These are phyloP conservation scores for Paguma larvata DNA, from an alignment of 2,797 vertebrate genomes.

Conservation along the genomic window DNA sequence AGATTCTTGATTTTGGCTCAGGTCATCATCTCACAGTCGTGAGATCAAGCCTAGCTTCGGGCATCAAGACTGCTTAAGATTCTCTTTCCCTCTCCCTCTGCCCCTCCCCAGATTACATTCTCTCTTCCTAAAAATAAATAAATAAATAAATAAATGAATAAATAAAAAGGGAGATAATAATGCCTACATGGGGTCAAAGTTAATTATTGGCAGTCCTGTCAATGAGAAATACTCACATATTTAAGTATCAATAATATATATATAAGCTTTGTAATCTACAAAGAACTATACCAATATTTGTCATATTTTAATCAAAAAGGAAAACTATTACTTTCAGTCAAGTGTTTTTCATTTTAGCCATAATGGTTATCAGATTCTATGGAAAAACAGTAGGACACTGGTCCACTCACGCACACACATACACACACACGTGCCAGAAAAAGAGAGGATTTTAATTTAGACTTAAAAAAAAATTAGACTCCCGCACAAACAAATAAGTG, in stretches of 20 bases:
- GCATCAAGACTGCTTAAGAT: too few relatives aligned
- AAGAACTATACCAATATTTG: background rate
- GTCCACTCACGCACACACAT: background rate
- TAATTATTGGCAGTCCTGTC: background rate
- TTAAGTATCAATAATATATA: background rate
- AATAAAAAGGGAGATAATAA: background rate
- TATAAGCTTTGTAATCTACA: background rate
- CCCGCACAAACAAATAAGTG: constrained; percentile 22
- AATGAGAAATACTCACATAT: background rate
- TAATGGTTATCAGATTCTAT: background rate
- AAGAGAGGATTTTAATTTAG: background rate
- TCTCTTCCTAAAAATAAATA: too few relatives aligned
- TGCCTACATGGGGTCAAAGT: background rate
- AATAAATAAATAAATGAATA: too few relatives aligned
- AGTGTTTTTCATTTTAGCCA: constrained; percentile 34
- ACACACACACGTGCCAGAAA: background rate
- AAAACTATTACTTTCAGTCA: background rate
- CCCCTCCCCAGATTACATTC: too few relatives aligned
- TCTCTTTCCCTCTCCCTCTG: too few relatives aligned
- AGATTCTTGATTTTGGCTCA: too few relatives aligned
- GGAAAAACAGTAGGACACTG: background rate
- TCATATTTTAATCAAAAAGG: background rate
- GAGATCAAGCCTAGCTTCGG: too few relatives aligned
- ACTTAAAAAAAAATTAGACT: background rate
- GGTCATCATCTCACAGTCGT: too few relatives aligned